Evolutionary conservation across 2,888 invertebrate genomes (phyloP).

Genomic region (Theretra japonica): DNA sequence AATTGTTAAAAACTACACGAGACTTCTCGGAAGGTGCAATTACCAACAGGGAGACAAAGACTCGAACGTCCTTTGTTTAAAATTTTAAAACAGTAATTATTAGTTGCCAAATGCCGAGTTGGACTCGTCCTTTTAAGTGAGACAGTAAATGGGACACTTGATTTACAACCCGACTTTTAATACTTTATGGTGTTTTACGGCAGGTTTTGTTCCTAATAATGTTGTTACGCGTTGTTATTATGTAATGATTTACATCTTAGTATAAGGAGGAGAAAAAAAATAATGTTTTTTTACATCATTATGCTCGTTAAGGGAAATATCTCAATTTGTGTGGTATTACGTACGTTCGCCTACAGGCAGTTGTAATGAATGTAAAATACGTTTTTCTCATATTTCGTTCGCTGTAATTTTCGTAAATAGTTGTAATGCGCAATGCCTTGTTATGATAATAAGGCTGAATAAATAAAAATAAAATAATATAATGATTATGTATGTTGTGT

Average conservation of each 20-base stretch:
- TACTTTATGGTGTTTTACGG: neutral
- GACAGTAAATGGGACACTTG: neutral
- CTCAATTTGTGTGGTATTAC: constrained; percentile 17
- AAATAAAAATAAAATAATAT: no score
- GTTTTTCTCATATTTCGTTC: neutral
- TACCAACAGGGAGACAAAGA: constrained; percentile 36
- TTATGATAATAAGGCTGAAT: no score
- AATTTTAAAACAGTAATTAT: constrained; percentile 58
- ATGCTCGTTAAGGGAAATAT: constrained; percentile 1
- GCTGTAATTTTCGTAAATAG: neutral
- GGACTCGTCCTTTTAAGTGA: neutral
- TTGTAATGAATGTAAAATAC: neutral
- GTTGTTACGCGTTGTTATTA: neutral
- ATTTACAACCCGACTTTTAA: constrained; percentile 6
- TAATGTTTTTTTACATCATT: constrained; percentile 13
- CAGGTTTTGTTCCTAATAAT: neutral
- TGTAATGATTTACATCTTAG: constrained; percentile 6
- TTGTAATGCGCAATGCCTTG: neutral
- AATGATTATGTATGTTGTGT: no score
- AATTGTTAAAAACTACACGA: constrained; percentile 42
- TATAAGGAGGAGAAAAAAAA: neutral
- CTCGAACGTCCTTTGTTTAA: constrained; percentile 46
- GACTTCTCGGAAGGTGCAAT: constrained; percentile 61
- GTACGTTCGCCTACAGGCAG: neutral
- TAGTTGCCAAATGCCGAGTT: constrained; percentile 51